Percentiles rank a stretch among this genome's conserved stretches.
phyloP scores from a whole-genome alignment of 2,113 vertebrate species.

The Sterrhoptilus dennistouni region DNA sequence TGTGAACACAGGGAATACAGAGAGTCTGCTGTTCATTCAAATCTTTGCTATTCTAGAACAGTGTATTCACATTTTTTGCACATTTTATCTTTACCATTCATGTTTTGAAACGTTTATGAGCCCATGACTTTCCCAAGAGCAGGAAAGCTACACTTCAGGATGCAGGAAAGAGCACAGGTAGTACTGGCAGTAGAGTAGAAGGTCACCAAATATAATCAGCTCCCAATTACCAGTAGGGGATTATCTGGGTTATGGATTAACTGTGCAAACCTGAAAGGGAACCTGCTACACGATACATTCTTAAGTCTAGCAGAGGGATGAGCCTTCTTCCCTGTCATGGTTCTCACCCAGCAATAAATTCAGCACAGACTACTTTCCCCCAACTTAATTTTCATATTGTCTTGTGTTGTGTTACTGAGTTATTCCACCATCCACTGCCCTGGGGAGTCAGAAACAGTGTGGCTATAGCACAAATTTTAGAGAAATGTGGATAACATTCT shows the following conservation, averaged over 20 bases:
- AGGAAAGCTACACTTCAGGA: neutral
- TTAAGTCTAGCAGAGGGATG: neutral
- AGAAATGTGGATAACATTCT: neutral
- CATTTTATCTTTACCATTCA: neutral
- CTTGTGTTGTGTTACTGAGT: neutral
- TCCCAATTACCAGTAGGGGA: neutral
- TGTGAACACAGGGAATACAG: neutral
- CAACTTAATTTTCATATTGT: neutral
- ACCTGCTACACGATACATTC: neutral
- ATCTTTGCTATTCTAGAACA: neutral
- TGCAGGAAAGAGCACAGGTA: neutral
- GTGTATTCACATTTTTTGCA: neutral
- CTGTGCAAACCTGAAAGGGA: neutral
- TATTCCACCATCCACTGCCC: neutral
- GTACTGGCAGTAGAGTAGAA: neutral
- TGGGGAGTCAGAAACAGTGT: neutral
- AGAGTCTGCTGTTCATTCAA: neutral
- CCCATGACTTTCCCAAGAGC: neutral
- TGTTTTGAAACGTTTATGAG: neutral
- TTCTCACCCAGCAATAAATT: neutral
- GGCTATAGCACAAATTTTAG: neutral
- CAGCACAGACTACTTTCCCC: neutral
- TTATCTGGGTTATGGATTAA: constrained; percentile 17
- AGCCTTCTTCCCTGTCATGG: neutral
- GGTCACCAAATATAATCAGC: constrained; percentile 15